Conservation (phyloP, 2,888 invertebrate species). For the Maniola hyperantus region DNA sequence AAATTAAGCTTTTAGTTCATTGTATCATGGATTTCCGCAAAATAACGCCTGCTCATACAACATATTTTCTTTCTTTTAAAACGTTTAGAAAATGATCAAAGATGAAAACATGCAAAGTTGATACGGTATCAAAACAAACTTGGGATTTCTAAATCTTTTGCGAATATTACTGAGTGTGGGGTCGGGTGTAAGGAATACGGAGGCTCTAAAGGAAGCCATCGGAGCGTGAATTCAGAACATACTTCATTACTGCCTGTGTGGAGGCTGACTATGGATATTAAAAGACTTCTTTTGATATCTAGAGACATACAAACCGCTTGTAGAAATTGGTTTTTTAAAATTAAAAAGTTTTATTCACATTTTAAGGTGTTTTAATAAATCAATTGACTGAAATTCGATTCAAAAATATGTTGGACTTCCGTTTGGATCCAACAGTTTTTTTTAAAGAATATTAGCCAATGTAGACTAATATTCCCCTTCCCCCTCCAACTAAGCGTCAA, state of each 20-base stretch:
- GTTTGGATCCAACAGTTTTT: too few species aligned
- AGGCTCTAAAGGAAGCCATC: slow-evolving; percentile 48
- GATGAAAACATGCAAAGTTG: slow-evolving; percentile 41
- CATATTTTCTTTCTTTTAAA: too few species aligned
- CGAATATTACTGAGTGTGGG: slow-evolving; percentile 47
- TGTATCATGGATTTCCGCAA: too few species aligned
- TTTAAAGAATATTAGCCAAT: too few species aligned
- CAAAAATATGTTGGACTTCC: too few species aligned
- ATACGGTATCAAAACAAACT: slow-evolving; percentile 44
- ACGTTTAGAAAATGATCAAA: slow-evolving; percentile 21
- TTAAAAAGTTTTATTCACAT: neutral
- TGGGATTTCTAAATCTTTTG: slow-evolving; percentile 43
- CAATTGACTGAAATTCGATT: too few species aligned
- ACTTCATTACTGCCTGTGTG: slow-evolving; percentile 56
- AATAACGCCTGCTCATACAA: too few species aligned
- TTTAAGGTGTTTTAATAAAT: too few species aligned
- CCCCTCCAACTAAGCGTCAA: too few species aligned
- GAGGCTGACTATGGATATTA: slow-evolving; percentile 16
- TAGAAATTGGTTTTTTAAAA: slow-evolving; percentile 5
- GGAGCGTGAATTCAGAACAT: slow-evolving; percentile 54
- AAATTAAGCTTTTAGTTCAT: too few species aligned
- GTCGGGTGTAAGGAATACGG: slow-evolving; percentile 47
- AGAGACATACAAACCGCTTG: slow-evolving; percentile 21
- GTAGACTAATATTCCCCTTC: too few species aligned
- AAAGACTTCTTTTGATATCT: slow-evolving; percentile 37